These are phyloP conservation scores for Pseudococcus viburni DNA, from an alignment of 2,888 invertebrate genomes.

Conservation along the genomic window DNA sequence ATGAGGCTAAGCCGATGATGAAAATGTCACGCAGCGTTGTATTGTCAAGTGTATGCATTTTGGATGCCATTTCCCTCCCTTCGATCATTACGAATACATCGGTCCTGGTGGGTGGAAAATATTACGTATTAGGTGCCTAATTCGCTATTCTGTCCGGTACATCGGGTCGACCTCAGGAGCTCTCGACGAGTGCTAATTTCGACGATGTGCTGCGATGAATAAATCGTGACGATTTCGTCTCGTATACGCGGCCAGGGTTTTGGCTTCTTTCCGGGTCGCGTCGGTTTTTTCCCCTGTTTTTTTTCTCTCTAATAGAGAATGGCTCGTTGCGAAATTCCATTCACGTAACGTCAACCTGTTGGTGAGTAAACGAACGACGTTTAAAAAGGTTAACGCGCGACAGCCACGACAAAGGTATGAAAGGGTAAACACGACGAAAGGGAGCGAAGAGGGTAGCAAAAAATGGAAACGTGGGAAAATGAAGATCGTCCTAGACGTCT, in stretches of 20 bases:
- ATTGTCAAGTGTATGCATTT: not conserved
- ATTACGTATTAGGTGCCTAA: slow-evolving; percentile 5
- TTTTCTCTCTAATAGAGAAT: not conserved
- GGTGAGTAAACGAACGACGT: slow-evolving; percentile 39
- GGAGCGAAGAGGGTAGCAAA: not conserved
- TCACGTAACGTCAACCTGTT: slow-evolving; percentile 55
- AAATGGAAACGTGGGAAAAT: not conserved
- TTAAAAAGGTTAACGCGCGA: slow-evolving; percentile 12
- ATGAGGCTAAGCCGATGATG: not conserved
- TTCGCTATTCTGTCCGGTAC: not conserved
- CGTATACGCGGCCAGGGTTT: not conserved
- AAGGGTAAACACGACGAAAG: not conserved
- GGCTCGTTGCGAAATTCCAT: slow-evolving; percentile 6
- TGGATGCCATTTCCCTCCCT: not conserved
- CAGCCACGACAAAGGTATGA: not conserved
- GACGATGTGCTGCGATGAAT: not conserved
- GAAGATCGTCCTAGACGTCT: slow-evolving; percentile 18
- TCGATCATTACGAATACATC: not conserved
- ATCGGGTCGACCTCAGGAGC: slow-evolving; percentile 1
- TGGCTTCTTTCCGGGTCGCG: not conserved
- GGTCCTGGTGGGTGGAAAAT: not conserved
- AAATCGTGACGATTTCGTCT: slow-evolving; percentile 22
- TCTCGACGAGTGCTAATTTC: not conserved
- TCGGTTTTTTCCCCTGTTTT: not conserved
- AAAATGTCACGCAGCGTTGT: not conserved